Conservation (phyloP, 2,888 invertebrate genomes). For the Balanococcus diminutus region DNA sequence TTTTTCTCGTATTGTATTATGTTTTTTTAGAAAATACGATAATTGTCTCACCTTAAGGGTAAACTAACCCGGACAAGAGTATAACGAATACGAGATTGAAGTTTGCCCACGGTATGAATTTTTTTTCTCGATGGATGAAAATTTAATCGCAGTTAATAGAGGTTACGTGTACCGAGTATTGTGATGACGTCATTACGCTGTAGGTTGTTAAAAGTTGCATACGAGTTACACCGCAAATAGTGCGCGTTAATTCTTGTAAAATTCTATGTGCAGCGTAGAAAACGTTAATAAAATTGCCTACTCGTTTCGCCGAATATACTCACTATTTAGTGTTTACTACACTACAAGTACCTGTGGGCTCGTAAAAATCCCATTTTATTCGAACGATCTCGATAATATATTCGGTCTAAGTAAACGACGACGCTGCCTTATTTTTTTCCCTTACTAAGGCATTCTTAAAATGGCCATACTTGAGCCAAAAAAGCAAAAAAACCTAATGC, state of each 20-base stretch:
- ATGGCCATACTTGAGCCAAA: background rate
- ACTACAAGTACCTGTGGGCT: background rate
- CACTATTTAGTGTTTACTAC: background rate
- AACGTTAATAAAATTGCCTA: conserved; percentile 41
- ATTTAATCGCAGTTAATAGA: background rate
- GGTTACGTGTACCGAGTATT: background rate
- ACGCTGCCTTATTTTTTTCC: background rate
- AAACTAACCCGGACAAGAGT: background rate
- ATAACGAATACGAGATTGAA: background rate
- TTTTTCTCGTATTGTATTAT: background rate
- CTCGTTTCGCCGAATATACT: conserved; percentile 24
- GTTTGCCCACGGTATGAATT: background rate
- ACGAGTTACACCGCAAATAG: background rate
- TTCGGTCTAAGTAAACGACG: background rate
- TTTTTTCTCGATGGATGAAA: background rate
- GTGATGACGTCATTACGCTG: conserved; percentile 1
- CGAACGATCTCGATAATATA: background rate
- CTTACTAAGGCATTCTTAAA: background rate
- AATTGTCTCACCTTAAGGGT: background rate
- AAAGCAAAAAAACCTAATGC: background rate
- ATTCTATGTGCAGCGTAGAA: background rate
- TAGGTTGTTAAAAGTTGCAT: conserved; percentile 21
- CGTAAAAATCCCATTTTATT: background rate
- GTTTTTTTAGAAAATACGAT: background rate
- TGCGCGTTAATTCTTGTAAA: conserved; percentile 21